A percentile compares a stretch with the other conserved stretches of the same genome.
Conservation (phyloP, 92 coral and sea anemone genomes). For the Umimayanthus kanabou region DNA sequence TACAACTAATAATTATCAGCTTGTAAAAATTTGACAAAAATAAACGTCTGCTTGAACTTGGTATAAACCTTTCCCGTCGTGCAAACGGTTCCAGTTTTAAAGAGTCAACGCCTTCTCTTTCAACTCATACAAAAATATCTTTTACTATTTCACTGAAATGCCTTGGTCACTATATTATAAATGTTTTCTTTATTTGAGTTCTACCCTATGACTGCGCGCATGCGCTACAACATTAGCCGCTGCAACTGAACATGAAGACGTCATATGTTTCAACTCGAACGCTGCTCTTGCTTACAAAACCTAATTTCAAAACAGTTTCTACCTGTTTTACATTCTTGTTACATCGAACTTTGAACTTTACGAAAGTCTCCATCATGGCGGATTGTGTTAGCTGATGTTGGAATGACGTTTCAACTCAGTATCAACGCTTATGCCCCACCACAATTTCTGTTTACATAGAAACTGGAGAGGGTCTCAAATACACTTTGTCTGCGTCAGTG, state of each 20-base stretch:
- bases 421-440: background rate
- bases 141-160: background rate
- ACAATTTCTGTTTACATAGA: background rate
- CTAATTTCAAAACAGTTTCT: background rate
- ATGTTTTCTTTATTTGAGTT: background rate
- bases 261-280: too few relatives aligned
- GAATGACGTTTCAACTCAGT: too few relatives aligned
- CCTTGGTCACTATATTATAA: background rate
- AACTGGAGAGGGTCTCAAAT: too few relatives aligned
- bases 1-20: background rate
- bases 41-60: background rate
- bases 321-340: background rate
- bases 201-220: background rate
- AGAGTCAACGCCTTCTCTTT: background rate
- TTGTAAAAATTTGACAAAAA: background rate
- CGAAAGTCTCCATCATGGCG: too few relatives aligned
- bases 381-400: too few relatives aligned
- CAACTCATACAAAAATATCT: conserved; percentile 1
- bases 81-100: background rate
- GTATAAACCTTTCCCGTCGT: background rate
- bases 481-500: too few relatives aligned
- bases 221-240: too few relatives aligned
- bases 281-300: background rate
- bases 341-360: too few relatives aligned
- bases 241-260: too few relatives aligned